Evolutionary conservation across 2,113 vertebrate species (phyloP).

Genomic region (Hyla sarda): DNA sequence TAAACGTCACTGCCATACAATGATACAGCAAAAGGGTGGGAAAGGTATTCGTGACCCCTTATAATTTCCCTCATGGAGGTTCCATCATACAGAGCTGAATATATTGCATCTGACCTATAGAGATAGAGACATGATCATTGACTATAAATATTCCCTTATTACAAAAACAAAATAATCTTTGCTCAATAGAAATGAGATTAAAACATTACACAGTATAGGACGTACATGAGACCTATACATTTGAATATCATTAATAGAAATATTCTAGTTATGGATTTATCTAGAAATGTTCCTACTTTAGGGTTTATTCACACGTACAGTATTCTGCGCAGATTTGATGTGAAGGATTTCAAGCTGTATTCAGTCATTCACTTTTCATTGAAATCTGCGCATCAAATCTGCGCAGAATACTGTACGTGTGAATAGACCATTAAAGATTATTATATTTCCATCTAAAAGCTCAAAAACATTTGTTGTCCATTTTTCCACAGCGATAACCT

Average conservation of each 20-base stretch:
- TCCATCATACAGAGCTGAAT: slow-evolving; percentile 95
- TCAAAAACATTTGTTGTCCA: not conserved
- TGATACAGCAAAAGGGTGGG: slow-evolving; percentile 96
- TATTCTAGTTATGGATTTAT: not conserved
- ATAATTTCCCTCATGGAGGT: slow-evolving; percentile 93
- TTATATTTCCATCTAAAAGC: not conserved
- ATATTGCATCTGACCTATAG: slow-evolving; percentile 95
- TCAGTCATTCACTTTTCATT: too few relatives aligned
- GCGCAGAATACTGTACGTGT: too few relatives aligned
- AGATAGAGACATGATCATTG: slow-evolving; percentile 43
- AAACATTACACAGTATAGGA: not conserved
- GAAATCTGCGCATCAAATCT: too few relatives aligned
- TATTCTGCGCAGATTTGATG: too few relatives aligned
- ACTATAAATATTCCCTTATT: not conserved
- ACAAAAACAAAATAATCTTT: not conserved
- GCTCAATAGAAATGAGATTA: not conserved
- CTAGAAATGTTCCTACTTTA: not conserved
- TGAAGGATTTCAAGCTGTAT: too few relatives aligned
- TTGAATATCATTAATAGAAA: not conserved
- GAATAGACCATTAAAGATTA: too few relatives aligned
- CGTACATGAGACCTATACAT: not conserved
- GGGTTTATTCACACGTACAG: too few relatives aligned
- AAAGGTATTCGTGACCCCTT: slow-evolving; percentile 93
- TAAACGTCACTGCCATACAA: slow-evolving; percentile 94
- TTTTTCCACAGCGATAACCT: not conserved